Conservation (phyloP, 2,113 vertebrate genomes). For the Thalassarche chlororhynchos region DNA sequence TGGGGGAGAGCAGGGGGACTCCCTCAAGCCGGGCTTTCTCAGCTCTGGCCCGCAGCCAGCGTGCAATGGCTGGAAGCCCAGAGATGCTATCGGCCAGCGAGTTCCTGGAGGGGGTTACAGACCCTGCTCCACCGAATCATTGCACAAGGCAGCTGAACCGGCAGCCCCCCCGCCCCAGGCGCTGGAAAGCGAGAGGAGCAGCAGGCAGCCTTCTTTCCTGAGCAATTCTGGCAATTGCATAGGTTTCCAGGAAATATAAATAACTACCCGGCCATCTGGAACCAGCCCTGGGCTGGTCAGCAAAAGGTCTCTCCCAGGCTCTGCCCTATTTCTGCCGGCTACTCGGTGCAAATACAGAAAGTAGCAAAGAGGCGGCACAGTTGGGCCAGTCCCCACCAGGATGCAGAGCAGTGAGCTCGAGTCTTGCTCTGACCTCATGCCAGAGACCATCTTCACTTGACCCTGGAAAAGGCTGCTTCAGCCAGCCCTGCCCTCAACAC, state of each 20-base stretch:
- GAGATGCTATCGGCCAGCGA: rapidly evolving
- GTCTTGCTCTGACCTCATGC: background rate
- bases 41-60: background rate
- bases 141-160: background rate
- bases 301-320: background rate
- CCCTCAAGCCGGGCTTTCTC: background rate
- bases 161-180: background rate
- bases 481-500: background rate
- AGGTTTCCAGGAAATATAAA: background rate
- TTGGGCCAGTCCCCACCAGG: too few relatives aligned
- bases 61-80: background rate
- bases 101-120: background rate
- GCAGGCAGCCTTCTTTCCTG: background rate
- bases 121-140: background rate
- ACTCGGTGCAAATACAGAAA: background rate
- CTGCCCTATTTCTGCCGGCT: background rate
- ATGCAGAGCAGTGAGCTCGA: rapidly evolving
- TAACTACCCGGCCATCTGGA: background rate
- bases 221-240: background rate
- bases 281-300: background rate
- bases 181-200: background rate
- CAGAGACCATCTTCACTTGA: rapidly evolving
- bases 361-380: background rate
- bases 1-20: background rate
- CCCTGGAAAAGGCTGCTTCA: too few relatives aligned